Evolutionary conservation across 2,113 vertebrate species (phyloP).

Genomic region (Planiliza haematocheilus): DNA sequence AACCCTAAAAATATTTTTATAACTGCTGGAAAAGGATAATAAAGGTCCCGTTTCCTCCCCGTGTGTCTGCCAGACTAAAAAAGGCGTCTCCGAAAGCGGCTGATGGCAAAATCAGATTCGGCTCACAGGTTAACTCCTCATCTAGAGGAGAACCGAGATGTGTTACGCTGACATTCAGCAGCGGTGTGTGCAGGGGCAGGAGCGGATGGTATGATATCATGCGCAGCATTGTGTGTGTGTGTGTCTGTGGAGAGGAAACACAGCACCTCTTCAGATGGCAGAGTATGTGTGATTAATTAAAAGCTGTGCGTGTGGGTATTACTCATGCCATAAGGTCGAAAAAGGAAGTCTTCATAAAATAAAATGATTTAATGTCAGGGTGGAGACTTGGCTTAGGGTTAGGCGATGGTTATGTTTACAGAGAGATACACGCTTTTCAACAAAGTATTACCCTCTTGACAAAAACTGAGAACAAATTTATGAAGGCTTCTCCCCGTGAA

Average conservation of each 20-base stretch:
- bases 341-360: neutral
- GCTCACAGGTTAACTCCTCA: conserved; percentile 64
- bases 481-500: conserved; percentile 26
- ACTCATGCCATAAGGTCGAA: neutral
- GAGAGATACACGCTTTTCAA: neutral
- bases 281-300: conserved; percentile 52
- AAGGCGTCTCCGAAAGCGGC: conserved; percentile 48
- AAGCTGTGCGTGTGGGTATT: neutral
- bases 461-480: conserved; percentile 41
- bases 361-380: neutral
- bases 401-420: no score
- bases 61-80: conserved; percentile 53
- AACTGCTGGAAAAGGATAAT: conserved; percentile 70
- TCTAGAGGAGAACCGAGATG: conserved; percentile 38
- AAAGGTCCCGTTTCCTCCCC: conserved; percentile 37
- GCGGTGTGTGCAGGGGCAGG: conserved; percentile 31
- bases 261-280: conserved; percentile 44
- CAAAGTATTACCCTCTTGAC: neutral
- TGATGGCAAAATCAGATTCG: conserved; percentile 75
- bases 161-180: conserved; percentile 60
- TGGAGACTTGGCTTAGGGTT: no score
- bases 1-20: conserved; percentile 68
- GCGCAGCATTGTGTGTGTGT: conserved; percentile 14
- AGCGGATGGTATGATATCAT: conserved; percentile 23
- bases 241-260: conserved; percentile 33